These are phyloP conservation scores for Ciconia boyciana DNA, from an alignment of 2,113 vertebrate species.

Conservation along the genomic window DNA sequence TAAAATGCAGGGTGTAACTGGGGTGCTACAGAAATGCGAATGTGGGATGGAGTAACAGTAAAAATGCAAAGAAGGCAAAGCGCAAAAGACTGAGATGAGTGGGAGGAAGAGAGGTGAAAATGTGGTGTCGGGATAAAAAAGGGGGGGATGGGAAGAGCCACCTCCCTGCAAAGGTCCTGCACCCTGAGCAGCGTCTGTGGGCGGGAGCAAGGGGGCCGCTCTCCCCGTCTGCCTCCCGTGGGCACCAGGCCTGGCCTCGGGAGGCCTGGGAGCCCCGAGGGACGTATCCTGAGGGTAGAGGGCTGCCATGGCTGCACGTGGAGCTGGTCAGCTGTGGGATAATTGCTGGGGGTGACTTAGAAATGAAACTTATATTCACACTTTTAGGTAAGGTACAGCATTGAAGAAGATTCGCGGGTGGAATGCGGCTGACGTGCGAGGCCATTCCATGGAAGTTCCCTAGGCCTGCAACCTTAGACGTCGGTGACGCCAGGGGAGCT, in stretches of 20 bases:
- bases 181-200: not conserved
- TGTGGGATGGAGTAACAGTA: not conserved
- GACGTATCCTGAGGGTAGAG: fast-evolving
- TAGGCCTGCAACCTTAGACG: too few species aligned
- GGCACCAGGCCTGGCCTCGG: not conserved
- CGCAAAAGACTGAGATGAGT: not conserved
- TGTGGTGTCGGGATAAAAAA: not conserved
- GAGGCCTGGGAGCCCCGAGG: not conserved
- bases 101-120: not conserved
- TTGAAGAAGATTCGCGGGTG: too few species aligned
- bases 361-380: too few species aligned
- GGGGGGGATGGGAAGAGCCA: not conserved
- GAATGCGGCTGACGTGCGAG: too few species aligned
- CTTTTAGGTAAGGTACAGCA: too few species aligned
- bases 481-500: too few species aligned
- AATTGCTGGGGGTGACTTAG: too few species aligned
- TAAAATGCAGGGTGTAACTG: not conserved
- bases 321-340: not conserved
- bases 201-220: not conserved
- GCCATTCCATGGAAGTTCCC: too few species aligned
- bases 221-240: fast-evolving
- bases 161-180: not conserved
- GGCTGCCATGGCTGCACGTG: not conserved
- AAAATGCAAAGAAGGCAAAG: not conserved
- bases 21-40: not conserved